Evolutionary conservation across 2,888 invertebrate genomes (phyloP), one percentile per base, ranked within the genome.

Genomic region (Pomacea canaliculata): DNA sequence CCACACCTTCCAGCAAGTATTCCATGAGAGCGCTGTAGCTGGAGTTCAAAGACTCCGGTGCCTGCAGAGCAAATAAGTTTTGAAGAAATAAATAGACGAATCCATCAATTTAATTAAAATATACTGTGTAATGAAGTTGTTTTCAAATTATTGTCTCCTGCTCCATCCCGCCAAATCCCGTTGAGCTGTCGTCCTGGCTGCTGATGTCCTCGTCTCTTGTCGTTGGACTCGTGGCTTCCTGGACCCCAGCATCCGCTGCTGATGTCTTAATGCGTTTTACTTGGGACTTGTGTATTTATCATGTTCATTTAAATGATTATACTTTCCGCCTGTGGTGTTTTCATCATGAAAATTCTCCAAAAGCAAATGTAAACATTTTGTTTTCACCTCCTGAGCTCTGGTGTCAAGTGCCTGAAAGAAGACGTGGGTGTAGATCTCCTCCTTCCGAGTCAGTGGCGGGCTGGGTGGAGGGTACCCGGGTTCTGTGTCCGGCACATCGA

Each of bases 1-100:
- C 63, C 13, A 76, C 74, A 10, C 66, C 73, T 27, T 71, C 66
- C 10, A 76, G 78, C 60, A 83, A 51, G 68, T 79, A 69, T 49
- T 78, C 76, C 59, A 80, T 71, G 66, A 82, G 70, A n/a, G 66
- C 66, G n/a, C 77, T 76, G 73, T 80, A 82, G 60, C 71, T 78
- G 46, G 56, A 60, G 12, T 70, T 67, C 23, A 79, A 49, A 3
- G 65, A 51, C n/a, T 74, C 59, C 1, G 79, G 76, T 13, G 76
- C 65, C 71, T 78, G 60, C 48, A 68, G 60, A 27, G 63, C 48
- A 56, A 10, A 70, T 18, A 69, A 51, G 19, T 19, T 7, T 60
- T n/a, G 4, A 60, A 60, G 2, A n/a, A 60, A n/a, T 19, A 7
- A 60, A 4, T 60, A 60, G 18, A 63, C 12, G 4, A 63, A 63